Percentiles rank a stretch among this genome's conserved stretches.
phyloP scores from a whole-genome alignment of 2,113 vertebrate species.

The Paramormyrops kingsleyae region DNA sequence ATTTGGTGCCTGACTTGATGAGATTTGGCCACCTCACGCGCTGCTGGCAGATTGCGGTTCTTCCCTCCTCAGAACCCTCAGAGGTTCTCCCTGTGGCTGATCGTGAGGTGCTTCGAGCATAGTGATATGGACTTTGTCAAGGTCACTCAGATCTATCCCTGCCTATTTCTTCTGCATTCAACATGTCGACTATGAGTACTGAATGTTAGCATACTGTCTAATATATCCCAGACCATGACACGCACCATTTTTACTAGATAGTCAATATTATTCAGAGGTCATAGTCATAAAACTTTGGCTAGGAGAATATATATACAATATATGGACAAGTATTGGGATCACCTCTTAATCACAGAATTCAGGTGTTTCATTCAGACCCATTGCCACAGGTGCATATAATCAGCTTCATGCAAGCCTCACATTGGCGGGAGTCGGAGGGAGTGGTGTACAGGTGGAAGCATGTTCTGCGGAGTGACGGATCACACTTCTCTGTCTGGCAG shows the following conservation, averaged over 20 bases:
- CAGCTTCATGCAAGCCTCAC: background rate
- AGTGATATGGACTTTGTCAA: background rate
- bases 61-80: background rate
- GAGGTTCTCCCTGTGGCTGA: background rate
- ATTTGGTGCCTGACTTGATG: background rate
- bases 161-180: background rate
- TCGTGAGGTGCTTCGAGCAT: background rate
- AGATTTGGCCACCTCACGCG: background rate
- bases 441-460: background rate
- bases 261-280: background rate
- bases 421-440: no score
- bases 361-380: background rate
- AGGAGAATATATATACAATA: background rate
- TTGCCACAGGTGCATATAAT: background rate
- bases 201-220: background rate
- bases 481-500: background rate
- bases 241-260: background rate
- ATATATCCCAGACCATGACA: background rate
- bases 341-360: background rate
- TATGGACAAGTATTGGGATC: background rate
- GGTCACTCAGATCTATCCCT: background rate
- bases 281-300: background rate
- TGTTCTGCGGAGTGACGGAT: background rate
- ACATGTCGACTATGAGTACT: background rate
- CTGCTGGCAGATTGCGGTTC: background rate